Percentiles rank a stretch among this genome's conserved stretches.
Evolutionary conservation across 2,888 invertebrate genomes (phyloP).

Genomic region (Aradus depressus): DNA sequence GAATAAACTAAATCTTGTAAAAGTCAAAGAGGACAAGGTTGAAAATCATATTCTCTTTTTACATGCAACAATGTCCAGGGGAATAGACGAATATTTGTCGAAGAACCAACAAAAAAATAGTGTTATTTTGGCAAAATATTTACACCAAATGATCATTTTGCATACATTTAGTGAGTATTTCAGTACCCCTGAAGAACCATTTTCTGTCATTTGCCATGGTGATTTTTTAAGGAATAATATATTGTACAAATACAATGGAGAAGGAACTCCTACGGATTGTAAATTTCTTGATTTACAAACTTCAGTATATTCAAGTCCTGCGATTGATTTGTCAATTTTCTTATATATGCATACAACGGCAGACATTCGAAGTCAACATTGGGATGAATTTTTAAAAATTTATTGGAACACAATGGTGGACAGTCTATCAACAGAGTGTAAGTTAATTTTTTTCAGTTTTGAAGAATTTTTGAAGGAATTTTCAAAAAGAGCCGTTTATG

Average conservation of each 20-base stretch:
- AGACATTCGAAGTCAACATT: constrained; percentile 31
- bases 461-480: constrained; percentile 19
- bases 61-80: too few relatives aligned
- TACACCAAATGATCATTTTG: too few relatives aligned
- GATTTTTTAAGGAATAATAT: constrained; percentile 38
- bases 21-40: too few relatives aligned
- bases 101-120: too few relatives aligned
- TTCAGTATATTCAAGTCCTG: constrained; percentile 34
- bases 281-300: constrained; percentile 37
- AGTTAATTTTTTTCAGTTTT: too few relatives aligned
- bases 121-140: too few relatives aligned
- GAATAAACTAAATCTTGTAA: too few relatives aligned
- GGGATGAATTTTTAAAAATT: constrained; percentile 31
- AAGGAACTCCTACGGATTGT: constrained; percentile 33
- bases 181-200: constrained; percentile 23
- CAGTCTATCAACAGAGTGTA: constrained; percentile 11
- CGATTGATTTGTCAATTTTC: constrained; percentile 36
- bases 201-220: constrained; percentile 36
- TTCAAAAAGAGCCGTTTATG: constrained; percentile 22
- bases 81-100: too few relatives aligned
- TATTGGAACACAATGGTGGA: constrained; percentile 29
- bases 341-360: constrained; percentile 35
- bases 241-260: constrained; percentile 34
- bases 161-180: too few relatives aligned
- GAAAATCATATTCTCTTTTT: too few relatives aligned